A percentile compares a stretch with the other conserved stretches of the same genome.
phyloP scores from a whole-genome alignment of 2,113 vertebrate genomes.

The Bos javanicus region DNA sequence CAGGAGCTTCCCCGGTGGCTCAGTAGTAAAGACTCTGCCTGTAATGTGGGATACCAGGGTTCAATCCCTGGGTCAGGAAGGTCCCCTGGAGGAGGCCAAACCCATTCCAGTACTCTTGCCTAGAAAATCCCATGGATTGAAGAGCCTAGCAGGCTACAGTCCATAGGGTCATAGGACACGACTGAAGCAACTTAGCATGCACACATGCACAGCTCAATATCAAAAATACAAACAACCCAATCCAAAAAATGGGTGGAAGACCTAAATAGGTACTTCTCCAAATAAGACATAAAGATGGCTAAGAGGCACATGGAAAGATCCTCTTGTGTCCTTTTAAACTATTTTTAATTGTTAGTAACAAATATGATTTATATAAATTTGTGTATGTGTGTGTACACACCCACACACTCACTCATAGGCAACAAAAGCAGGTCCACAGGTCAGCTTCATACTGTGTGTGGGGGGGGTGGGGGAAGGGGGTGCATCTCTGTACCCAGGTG shows the following conservation, averaged over 20 bases:
- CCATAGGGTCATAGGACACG: background rate
- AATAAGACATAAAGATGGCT: background rate
- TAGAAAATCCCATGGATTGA: background rate
- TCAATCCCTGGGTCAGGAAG: background rate
- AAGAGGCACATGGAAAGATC: background rate
- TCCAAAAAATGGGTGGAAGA: background rate
- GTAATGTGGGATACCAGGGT: background rate
- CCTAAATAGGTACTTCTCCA: background rate
- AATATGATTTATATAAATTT: background rate
- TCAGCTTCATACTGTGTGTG: background rate
- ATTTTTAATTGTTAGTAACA: background rate
- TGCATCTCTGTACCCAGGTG: background rate
- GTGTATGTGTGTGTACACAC: background rate
- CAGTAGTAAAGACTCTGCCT: background rate
- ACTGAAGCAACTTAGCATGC: background rate
- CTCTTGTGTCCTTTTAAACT: background rate
- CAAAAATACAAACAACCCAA: background rate
- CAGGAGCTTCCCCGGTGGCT: background rate
- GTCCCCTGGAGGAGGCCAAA: background rate
- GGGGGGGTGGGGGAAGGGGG: fast-evolving
- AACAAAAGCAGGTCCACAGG: background rate
- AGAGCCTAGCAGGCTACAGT: background rate
- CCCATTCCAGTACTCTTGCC: background rate
- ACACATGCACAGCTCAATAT: background rate
- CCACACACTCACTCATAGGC: background rate